Base-by-base conservation (phyloP, 2,797 vertebrate species). In the Steatocranus sp. region DNA sequence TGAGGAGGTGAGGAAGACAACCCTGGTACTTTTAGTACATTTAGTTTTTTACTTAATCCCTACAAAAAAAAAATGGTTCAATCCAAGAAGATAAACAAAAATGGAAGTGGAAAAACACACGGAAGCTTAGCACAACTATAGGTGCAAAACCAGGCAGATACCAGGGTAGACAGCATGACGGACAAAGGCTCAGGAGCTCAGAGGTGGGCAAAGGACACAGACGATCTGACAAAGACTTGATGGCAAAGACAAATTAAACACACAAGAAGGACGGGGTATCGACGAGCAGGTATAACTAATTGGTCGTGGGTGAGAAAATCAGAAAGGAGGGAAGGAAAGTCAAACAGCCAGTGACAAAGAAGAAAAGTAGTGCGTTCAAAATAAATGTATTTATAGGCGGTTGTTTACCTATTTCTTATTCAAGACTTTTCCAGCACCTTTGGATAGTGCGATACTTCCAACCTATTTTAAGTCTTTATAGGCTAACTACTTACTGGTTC, bases 1-100 rank as follows among this genome's bases (percentile, higher is more conserved):
- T 93, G 95, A 97, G 83, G 96, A 96, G 97, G 98, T 98, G 87
- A 91, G 90, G 58, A 30, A 12, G 2, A 23, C 58, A 76, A 53
- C 25, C 11, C 8, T 20, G 23, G 4, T 50, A 10, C 50, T n/a
- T 46, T 51, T 34, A 11, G 8, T 14, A 73, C 50, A 6, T n/a
- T 18, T 83, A 0, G 20, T 12, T 61, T 38, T 34, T 75, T 51
- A 36, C 11, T 50, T 30, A 63, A 18, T 75, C 43, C 9, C 14
- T 58, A 8, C 34, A 6, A 34, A 32, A 58, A 27, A n/a, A n/a
- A 46, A 63, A 12, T 0, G 30, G 10, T 66, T 41, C 23, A 68
- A 68, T 70, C 25, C 41, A 48, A 46, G 15, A 73, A 70, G 41
- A 46, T 70, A 8, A 73, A 46, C 66, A 70, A 48, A 30, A 30